A percentile compares a stretch with the other conserved stretches of the same genome.
These are phyloP conservation scores for Tapera naevia DNA, from an alignment of 2,797 vertebrate species.

Conservation along the genomic window DNA sequence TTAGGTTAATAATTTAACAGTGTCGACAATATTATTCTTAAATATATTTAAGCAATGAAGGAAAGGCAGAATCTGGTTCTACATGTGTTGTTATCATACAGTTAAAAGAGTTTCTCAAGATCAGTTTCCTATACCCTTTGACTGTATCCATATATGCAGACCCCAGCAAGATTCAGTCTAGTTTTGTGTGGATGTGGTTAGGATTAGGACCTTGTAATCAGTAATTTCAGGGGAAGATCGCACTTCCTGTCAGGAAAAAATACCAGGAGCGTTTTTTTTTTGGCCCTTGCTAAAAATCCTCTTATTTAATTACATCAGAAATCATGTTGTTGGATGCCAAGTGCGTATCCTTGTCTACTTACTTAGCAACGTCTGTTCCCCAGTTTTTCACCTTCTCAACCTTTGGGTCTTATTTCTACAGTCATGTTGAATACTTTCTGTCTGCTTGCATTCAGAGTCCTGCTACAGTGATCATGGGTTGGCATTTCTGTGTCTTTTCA, in stretches of 20 bases:
- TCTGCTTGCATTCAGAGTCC: neutral
- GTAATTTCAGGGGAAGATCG: conserved; percentile 22
- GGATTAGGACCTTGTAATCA: neutral
- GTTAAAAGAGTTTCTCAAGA: neutral
- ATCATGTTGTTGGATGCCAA: neutral
- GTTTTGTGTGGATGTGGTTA: neutral
- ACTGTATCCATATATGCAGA: neutral
- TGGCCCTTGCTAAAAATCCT: neutral
- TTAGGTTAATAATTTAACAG: neutral
- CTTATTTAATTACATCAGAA: neutral
- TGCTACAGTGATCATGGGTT: neutral
- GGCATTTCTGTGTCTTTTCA: neutral
- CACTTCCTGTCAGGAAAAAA: conserved; percentile 31
- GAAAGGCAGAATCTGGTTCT: neutral
- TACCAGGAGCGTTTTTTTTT: neutral
- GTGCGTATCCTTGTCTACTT: neutral
- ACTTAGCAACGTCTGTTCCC: neutral
- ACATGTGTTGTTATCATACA: neutral
- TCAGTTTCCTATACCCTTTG: neutral
- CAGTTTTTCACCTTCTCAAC: neutral
- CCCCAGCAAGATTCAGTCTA: neutral
- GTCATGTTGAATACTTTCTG: rapidly evolving
- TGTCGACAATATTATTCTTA: neutral
- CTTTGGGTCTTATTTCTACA: neutral
- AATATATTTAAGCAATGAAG: neutral